Evolutionary conservation across 2,888 invertebrate genomes (phyloP), one percentile per base, ranked within the genome.

Genomic region (Amblyteles armatorius): DNA sequence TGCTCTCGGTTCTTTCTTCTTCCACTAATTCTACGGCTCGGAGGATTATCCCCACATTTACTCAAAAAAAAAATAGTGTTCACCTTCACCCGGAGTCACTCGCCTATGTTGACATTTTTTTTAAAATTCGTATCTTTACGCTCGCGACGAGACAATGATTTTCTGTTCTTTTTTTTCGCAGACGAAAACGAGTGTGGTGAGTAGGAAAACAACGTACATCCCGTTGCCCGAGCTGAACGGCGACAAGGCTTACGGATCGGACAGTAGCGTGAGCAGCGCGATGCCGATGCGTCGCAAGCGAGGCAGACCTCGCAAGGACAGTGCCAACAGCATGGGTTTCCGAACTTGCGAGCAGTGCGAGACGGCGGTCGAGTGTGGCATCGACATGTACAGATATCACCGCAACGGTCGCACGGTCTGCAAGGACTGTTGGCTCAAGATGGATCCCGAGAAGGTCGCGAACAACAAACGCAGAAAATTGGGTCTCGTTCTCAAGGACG

Each of bases 151-250:
- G 3, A 40, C 9, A 40, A 40, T 40, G 11, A 40, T 40, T 40
- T 40, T 40, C 11, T 0, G 9, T 0, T 9, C 16, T 19, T 55
- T 65, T 26, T 73, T 65, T 82, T 88, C 86, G 4, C 83, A 94
- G 94, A 90, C 90, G 52, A 88, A 89, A 84, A 93, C 93, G 16
- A 72, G 76, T 16, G 90, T 93, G 9, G 85, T 93, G 19, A 91
- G 76, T 76, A 91, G 94, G 6, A 86, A 86, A 68, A 88, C 88
- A 11, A 87, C 88, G 11, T 57, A 74, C 19, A 82, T 88, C 16
- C 86, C 87, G 19, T 72, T 84, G n/a, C 65, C 86, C 0, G 88
- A 79, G 74, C 68, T 89, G 36, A 86, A 86, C 48, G 76, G 88
- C 5, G 82, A 86, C 60, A 73, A 79, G 36, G 79, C 82, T 16